Evolutionary conservation across 2,113 vertebrate species (phyloP), one percentile per base, ranked within the genome.

Genomic region (Urocitellus parryii): DNA sequence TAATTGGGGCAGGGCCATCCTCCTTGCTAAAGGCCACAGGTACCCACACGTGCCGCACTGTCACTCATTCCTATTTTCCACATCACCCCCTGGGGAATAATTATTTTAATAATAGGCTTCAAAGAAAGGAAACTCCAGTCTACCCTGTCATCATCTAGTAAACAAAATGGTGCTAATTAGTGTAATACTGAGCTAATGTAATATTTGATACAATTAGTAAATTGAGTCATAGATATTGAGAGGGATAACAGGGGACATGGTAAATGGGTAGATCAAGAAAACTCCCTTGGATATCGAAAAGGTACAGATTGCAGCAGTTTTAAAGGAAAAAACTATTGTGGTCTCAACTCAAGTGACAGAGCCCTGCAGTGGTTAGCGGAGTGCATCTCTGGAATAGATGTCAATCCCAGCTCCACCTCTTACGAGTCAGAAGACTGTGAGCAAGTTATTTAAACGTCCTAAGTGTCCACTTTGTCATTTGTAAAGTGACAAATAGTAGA

Each of bases 1-100:
- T 98, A 98, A 98, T 98, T 98, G 98, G 98, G 98, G 98, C 90
- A 97, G 98, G 98, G 98, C 98, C 98, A 98, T 98, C 97, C 94
- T 98, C 95, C 97, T 98, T 86, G 95, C 96, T 98, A 95, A 98
- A 94, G 98, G 97, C 96, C 98, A 97, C 94, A 97, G 97, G 98
- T 97, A 98, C 85, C 95, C 96, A 96, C 80, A 91, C 88, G 79
- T 93, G 80, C 96, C 88, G 90, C 67, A 95, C 90, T 81, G 96
- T 90, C 97, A 97, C 96, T 98, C 96, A 90, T 88, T 97, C 91
- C 97, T 72, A 0, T n/a, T 81, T 90, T 96, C 97, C 95, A 97
- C 96, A 83, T 97, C 97, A 90, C 78, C 97, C 96, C 97, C 97
- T 96, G 97, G 97, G 98, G 98, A 97, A 97, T 97, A 97, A 96